Conservation (phyloP, 2,888 invertebrate species). For the Morpho helenor region DNA sequence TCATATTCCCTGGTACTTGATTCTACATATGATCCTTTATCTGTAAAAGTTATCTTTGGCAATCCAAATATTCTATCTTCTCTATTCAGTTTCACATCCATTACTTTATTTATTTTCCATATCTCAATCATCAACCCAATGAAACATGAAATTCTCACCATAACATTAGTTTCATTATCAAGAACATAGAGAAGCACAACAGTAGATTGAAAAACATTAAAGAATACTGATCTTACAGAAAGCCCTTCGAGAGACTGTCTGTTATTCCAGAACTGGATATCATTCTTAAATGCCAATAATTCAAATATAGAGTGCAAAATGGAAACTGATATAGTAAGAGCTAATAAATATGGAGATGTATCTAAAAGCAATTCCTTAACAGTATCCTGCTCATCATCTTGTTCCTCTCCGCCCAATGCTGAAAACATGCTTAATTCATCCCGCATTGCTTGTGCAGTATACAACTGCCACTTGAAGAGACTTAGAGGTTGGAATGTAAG, state of each 20-base stretch:
- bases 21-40: slow-evolving; percentile 97
- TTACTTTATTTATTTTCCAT: slow-evolving; percentile 98
- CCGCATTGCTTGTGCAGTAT: slow-evolving; percentile 96
- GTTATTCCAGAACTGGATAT: slow-evolving; percentile 99
- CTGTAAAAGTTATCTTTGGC: slow-evolving; percentile 89
- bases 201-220: slow-evolving; percentile 97
- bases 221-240: slow-evolving; percentile 98
- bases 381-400: slow-evolving; percentile 93
- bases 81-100: slow-evolving; percentile 88
- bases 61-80: slow-evolving; percentile 88
- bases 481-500: slow-evolving; percentile 94
- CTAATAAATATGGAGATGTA: slow-evolving; percentile 97
- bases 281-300: slow-evolving; percentile 99
- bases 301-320: slow-evolving; percentile 98
- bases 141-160: slow-evolving; percentile 96
- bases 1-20: slow-evolving; percentile 97
- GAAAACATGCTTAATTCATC: slow-evolving; percentile 89
- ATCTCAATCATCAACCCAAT: slow-evolving; percentile 97
- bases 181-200: slow-evolving; percentile 97
- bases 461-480: slow-evolving; percentile 98
- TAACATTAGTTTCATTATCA: slow-evolving; percentile 98
- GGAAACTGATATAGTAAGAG: slow-evolving; percentile 93
- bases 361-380: slow-evolving; percentile 96
- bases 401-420: slow-evolving; percentile 84
- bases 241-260: slow-evolving; percentile 97